phyloP scores from a whole-genome alignment of 2,113 vertebrate genomes.

The Lichenostomus cassidix region DNA sequence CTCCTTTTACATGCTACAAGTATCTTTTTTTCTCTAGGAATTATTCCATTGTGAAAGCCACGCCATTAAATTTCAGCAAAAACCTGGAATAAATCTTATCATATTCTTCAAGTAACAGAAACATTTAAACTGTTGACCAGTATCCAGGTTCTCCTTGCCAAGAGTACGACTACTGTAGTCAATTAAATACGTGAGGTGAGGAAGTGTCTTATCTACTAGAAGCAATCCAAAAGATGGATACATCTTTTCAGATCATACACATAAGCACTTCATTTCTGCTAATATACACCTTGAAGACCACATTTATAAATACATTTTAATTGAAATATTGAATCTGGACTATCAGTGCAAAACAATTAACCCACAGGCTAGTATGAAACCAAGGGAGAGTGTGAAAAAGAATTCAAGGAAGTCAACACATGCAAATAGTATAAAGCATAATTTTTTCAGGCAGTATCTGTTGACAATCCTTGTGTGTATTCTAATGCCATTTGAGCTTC shows the following conservation, averaged over 20 bases:
- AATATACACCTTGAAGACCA: conserved; percentile 62
- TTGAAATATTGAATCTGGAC: conserved; percentile 68
- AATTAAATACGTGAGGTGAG: conserved; percentile 5
- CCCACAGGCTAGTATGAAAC: conserved; percentile 65
- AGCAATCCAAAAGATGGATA: conserved; percentile 25
- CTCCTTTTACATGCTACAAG: conserved; percentile 9
- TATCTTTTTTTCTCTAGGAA: neutral
- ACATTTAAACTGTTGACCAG: neutral
- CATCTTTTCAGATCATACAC: conserved; percentile 45
- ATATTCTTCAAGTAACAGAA: neutral
- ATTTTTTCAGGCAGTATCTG: neutral
- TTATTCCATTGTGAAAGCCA: neutral
- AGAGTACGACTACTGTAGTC: neutral
- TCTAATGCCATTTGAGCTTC: neutral
- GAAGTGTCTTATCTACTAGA: conserved; percentile 31
- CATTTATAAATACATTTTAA: conserved; percentile 62
- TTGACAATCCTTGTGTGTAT: neutral
- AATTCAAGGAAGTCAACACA: neutral
- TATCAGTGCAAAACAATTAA: conserved; percentile 74
- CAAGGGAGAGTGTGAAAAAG: neutral
- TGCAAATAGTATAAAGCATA: neutral
- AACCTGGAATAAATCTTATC: neutral
- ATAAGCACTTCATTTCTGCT: conserved; percentile 9
- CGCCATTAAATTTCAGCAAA: neutral
- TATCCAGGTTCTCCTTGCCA: neutral